Base-by-base conservation (phyloP, 2,797 vertebrate genomes). In the Periparus ater region DNA sequence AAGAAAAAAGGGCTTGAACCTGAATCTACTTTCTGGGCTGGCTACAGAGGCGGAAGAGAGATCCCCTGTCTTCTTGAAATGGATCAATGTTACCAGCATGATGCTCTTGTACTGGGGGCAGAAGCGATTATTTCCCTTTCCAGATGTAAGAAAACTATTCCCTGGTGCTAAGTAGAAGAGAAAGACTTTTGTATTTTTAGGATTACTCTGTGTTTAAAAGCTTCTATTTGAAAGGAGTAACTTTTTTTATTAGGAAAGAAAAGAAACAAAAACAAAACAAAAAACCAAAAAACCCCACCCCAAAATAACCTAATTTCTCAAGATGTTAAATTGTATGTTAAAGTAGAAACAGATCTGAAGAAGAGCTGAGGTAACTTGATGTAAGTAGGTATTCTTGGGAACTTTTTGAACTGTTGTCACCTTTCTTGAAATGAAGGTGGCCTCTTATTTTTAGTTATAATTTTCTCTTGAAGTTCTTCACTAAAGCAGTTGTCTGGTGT, bases 241-340 rank as follows among this genome's bases (percentile, higher is more conserved):
- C 3, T 30, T 6, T 32, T 32, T 89, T 92, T 50, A 61, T 11
- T 27, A 16, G 7, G 2, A 7, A 29, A 70, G 50, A 60, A 25
- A 30, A 19, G 7, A 9, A 36, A 4, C 2, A 5, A 4, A 25
- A 40, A 1, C 3, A 36, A 63, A 40, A 4, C 38, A 38, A 38
- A 38, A 36, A 36, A 36, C 36, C 6, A 40, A 40, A 40, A 40
- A 40, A 40, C 12, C 16, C 42, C 42, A 42, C 42, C 42, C 42
- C 6, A 40, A 53, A 60, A 18, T 6, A 40, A 26, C 23, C 47
- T 74, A 17, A 60, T 74, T 82, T 42, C 23, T 66, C 68, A 82
- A 6, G 14, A 11, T 73, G 54, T 27, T 15, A 77, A 73, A 79
- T 20, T 30, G 7, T 40, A 26, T 51, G 8, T 57, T 68, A 62